Percentiles rank a stretch among this genome's conserved stretches.
Evolutionary conservation across 2,888 invertebrate species (phyloP).

Genomic region (Torymus auratus): DNA sequence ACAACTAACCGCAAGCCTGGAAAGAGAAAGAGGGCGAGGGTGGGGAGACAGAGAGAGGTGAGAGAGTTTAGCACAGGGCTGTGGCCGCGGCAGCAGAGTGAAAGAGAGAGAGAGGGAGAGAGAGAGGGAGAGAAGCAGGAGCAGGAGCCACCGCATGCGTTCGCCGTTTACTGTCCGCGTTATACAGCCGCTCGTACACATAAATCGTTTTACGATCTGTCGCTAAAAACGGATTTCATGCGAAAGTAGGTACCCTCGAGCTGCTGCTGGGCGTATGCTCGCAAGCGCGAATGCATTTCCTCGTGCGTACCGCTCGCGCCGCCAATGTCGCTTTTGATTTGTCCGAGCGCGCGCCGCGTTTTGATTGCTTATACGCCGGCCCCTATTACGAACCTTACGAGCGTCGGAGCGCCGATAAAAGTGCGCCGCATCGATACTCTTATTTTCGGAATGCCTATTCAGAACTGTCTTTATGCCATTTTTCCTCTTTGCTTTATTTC

Average conservation of each 20-base stretch:
- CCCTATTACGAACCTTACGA: neutral
- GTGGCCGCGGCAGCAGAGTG: neutral
- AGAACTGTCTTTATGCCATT: neutral
- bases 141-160: slow-evolving; percentile 25
- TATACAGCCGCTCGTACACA: slow-evolving; percentile 72
- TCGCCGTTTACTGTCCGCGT: slow-evolving; percentile 72
- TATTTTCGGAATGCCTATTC: slow-evolving; percentile 7
- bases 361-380: slow-evolving; percentile 6
- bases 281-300: slow-evolving; percentile 16
- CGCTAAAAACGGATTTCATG: slow-evolving; percentile 75
- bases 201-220: slow-evolving; percentile 76
- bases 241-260: slow-evolving; percentile 67
- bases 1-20: slow-evolving; percentile 68
- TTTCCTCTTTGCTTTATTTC: neutral
- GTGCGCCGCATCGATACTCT: neutral
- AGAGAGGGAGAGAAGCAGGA: neutral
- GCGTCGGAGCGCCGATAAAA: slow-evolving; percentile 12
- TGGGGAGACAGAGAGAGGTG: slow-evolving; percentile 27
- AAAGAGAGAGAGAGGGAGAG: too few species aligned
- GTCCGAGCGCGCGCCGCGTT: slow-evolving; percentile 7
- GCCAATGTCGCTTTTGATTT: slow-evolving; percentile 35
- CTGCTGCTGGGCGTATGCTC: slow-evolving; percentile 1
- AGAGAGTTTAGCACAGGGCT: slow-evolving; percentile 1
- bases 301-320: neutral
- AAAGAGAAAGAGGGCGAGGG: slow-evolving; percentile 49